Evolutionary conservation across 1,140 invertebrate genomes (phyloP), one percentile per base, ranked within the genome.

Genomic region (Formica selysi): DNA sequence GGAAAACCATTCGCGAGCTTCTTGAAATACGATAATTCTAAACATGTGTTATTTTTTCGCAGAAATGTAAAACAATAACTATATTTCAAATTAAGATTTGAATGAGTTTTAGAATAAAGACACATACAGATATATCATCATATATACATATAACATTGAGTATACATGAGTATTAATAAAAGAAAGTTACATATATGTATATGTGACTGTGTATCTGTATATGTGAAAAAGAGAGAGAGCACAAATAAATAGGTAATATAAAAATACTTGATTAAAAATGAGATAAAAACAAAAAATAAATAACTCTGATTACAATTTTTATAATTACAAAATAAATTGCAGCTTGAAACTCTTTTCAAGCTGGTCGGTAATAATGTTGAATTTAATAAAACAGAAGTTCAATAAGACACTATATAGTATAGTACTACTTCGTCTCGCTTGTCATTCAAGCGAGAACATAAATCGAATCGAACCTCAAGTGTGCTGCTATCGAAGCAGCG

Each of bases 391-490:
- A 76, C 22, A 4, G 3, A 29, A 22, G 26, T 19, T 76, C 64
- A 76, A 68, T 79, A 38, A 57, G 67, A 79, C 13, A 51, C 41
- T 32, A 5, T 7, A 68, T 16, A 65, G 19, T 19, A n/a, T 22
- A 32, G 32, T 32, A 38, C 7, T 22, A 13, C 2, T 54, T 38
- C 32, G 32, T 65, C 32, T 44, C 51, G 19, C 26, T 41, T 38
- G 36, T 81, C 65, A 38, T 4, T 73, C 11, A 54, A 44, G 38
- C 32, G 51, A 81, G 19, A 48, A 32, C 51, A 76, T 83, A 83
- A 86, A 88, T 61, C 22, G 32, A 10, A 26, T 32, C 57, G 29
- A 76, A 71, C 51, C 64, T 87, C 29, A 44, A 54, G 26, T 32
- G 36, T 16, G 73, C 41, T 54, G 26, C 22, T 22, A 48, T 70